Evolutionary conservation across 2,888 invertebrate species (phyloP), one percentile per base, ranked within the genome.

Genomic region (Mesoligia furuncula): DNA sequence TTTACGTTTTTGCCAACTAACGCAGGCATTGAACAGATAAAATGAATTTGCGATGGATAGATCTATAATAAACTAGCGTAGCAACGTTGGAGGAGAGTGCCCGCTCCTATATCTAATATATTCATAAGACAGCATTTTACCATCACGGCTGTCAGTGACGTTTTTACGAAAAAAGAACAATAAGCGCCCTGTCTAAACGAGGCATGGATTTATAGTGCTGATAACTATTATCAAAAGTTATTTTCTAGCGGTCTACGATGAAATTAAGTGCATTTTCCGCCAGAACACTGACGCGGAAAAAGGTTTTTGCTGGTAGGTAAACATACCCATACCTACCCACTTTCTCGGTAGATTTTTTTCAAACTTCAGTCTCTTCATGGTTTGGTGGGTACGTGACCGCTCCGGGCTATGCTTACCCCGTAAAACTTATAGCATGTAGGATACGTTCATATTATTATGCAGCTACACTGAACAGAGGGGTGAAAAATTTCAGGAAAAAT

Each of bases 51-150:
- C 51, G 24, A 48, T 73, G 59, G 75, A 77, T 79, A 70, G 73
- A 79, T 85, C 79, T 80, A 75, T 83, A 83, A 69, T 77, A 79
- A 74, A 76, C 82, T 82, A 76, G 59, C 72, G 78, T 64, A 57
- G 61, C n/a, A 31, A 45, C 54, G 70, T 64, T 27, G 73, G 24
- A 69, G 71, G 68, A 84, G 80, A 81, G 73, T 81, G 80, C 77
- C 73, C 64, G 73, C 71, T 78, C 75, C 59, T 73, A 73, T 79
- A n/a, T n/a, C n/a, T n/a, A 81, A 80, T 75, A 82, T 84, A 88
- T 88, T 84, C 81, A 87, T 88, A 85, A 74, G 81, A 87, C 79
- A 88, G 59, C 86, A 87, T 88, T 88, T 85, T 81, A 79, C 86
- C 77, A 86, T 88, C 77, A 86, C 71, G 67, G 69, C 75, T 88